A percentile compares a stretch with the other conserved stretches of the same genome.
These are phyloP conservation scores for Chrysopa pallens DNA, from an alignment of 1,140 invertebrate genomes.

Conservation along the genomic window DNA sequence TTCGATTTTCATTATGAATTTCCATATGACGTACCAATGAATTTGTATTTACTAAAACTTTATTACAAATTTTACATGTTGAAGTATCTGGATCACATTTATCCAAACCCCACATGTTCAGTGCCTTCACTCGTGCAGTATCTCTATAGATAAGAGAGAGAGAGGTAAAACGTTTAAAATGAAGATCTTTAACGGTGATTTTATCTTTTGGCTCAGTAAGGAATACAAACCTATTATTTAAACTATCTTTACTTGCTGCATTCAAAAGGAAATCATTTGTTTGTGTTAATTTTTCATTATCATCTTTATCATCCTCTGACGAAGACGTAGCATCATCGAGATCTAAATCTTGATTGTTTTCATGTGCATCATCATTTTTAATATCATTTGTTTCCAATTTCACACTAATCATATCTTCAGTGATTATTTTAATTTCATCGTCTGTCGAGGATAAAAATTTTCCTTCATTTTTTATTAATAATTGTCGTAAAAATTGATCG, in stretches of 20 bases:
- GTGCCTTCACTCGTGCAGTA: not conserved
- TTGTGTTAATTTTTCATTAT: not conserved
- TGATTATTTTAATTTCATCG: not conserved
- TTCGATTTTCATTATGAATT: not conserved
- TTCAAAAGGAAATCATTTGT: not conserved
- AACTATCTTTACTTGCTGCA: not conserved
- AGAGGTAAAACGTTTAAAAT: too few species aligned
- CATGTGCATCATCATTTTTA: not conserved
- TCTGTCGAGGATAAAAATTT: not conserved
- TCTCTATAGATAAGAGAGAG: too few species aligned
- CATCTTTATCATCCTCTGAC: not conserved
- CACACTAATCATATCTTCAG: not conserved
- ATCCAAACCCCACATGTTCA: not conserved
- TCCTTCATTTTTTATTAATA: not conserved
- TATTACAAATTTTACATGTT: not conserved
- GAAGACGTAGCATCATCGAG: not conserved
- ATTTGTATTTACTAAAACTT: not conserved
- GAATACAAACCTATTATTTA: too few species aligned
- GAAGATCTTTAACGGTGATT: too few species aligned
- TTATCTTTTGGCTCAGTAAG: too few species aligned
- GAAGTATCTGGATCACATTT: not conserved
- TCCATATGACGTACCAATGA: not conserved
- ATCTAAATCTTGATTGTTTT: too few species aligned
- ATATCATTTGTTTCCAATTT: not conserved
- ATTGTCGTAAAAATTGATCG: not conserved